Percentiles rank a stretch among this genome's conserved stretches.
phyloP scores from a whole-genome alignment of 37 sponge, comb jelly and placozoan species.

The Aplysina aerophoba region DNA sequence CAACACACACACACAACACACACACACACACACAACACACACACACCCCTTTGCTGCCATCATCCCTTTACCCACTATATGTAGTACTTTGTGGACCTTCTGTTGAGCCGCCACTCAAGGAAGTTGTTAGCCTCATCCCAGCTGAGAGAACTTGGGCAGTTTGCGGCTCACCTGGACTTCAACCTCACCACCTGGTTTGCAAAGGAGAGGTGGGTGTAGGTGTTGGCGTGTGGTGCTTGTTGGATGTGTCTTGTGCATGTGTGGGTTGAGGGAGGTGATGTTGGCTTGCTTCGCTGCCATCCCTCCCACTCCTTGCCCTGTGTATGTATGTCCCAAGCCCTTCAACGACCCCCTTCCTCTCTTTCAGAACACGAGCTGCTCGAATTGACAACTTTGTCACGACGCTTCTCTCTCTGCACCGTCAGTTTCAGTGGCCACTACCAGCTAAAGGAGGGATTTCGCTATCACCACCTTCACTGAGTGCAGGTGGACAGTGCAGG shows the following conservation, averaged over 20 bases:
- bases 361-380: slow-evolving; percentile 62
- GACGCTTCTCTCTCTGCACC: slow-evolving; percentile 52
- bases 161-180: slow-evolving; percentile 89
- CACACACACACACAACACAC: not conserved
- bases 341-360: too few species aligned
- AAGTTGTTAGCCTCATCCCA: slow-evolving; percentile 63
- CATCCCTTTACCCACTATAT: too few species aligned
- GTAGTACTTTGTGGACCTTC: slow-evolving; percentile 84
- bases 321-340: not conserved
- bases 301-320: not conserved
- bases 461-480: not conserved
- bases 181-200: slow-evolving; percentile 71
- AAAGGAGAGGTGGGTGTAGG: slow-evolving; percentile 76
- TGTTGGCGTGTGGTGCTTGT: too few species aligned
- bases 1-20: not conserved
- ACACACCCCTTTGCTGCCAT: not conserved
- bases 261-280: not conserved
- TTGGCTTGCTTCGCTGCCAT: not conserved
- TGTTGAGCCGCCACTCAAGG: slow-evolving; percentile 85
- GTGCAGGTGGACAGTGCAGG: not conserved
- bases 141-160: slow-evolving; percentile 80
- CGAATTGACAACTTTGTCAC: slow-evolving; percentile 53
- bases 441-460: slow-evolving; percentile 12
- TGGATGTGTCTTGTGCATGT: not conserved
- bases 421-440: slow-evolving; percentile 75